Evolutionary conservation across 2,113 vertebrate genomes (phyloP).

Genomic region (Amblyornis subalaris): DNA sequence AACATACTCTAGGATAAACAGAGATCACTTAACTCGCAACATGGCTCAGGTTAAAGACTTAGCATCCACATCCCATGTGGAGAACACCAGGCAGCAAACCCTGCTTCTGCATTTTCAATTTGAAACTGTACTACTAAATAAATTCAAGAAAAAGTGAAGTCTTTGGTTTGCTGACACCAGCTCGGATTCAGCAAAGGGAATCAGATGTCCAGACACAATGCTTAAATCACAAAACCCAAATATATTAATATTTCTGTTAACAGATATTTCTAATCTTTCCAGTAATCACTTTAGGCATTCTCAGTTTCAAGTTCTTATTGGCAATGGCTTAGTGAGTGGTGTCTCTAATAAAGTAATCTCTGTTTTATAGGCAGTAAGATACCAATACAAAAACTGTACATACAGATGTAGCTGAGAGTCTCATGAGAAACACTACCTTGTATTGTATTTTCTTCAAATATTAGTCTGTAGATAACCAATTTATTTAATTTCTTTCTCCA

Average conservation of each 20-base stretch:
- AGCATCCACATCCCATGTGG: background rate
- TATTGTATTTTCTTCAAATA: background rate
- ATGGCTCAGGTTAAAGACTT: background rate
- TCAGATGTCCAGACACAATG: background rate
- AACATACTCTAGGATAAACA: background rate
- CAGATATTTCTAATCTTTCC: constrained; percentile 37
- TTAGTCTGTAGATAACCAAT: background rate
- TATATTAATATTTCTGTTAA: background rate
- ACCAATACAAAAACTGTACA: background rate
- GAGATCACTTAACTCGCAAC: background rate
- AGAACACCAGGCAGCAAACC: background rate
- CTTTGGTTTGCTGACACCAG: background rate
- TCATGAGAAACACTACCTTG: background rate
- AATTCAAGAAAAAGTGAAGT: background rate
- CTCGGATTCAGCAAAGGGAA: background rate
- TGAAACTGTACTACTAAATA: background rate
- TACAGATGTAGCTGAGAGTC: background rate
- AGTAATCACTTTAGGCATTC: constrained; percentile 22
- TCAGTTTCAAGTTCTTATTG: background rate
- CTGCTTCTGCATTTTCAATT: background rate
- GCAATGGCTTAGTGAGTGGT: background rate
- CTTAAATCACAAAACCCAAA: background rate
- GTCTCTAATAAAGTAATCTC: background rate
- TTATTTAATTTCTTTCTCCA: background rate
- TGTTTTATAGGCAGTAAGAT: background rate